Conservation (phyloP, 2,113 vertebrate genomes). For the Chaenogobius annularis region DNA sequence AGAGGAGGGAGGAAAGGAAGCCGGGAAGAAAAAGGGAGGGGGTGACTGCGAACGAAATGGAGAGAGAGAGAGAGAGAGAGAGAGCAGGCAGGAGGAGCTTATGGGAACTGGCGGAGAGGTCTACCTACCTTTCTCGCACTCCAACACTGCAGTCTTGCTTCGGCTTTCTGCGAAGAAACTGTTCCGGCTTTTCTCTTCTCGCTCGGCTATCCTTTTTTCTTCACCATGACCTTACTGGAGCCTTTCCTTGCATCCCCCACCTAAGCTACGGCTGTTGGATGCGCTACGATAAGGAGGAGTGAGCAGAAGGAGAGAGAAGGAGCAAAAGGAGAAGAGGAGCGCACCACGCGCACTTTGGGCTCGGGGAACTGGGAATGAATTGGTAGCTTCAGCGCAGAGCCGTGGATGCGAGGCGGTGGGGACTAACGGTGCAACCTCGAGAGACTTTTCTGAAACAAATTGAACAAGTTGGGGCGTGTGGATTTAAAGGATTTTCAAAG, state of each 20-base stretch:
- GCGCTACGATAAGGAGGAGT: slow-evolving; percentile 24
- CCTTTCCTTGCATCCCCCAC: slow-evolving; percentile 49
- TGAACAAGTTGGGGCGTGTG: slow-evolving; percentile 56
- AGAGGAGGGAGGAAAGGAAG: slow-evolving; percentile 8
- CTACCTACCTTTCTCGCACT: slow-evolving; percentile 50
- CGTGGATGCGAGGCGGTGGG: slow-evolving; percentile 25
- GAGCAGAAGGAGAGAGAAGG: slow-evolving; percentile 39
- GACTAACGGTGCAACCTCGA: slow-evolving; percentile 27
- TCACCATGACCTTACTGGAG: slow-evolving; percentile 58
- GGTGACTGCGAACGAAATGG: not conserved
- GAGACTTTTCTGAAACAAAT: slow-evolving; percentile 52
- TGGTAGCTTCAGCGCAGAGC: slow-evolving; percentile 40
- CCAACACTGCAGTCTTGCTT: slow-evolving; percentile 78
- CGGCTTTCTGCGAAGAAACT: slow-evolving; percentile 62
- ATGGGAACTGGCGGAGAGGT: slow-evolving; percentile 68
- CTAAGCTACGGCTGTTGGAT: slow-evolving; percentile 33
- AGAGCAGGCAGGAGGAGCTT: slow-evolving; percentile 37
- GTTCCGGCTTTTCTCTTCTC: slow-evolving; percentile 31
- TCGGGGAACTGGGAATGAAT: slow-evolving; percentile 66
- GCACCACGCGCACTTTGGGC: slow-evolving; percentile 55
- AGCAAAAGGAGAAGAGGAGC: not conserved
- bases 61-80: slow-evolving; percentile 19
- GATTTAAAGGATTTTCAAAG: slow-evolving; percentile 22
- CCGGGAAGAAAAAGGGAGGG: slow-evolving; percentile 32
- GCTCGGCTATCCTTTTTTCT: slow-evolving; percentile 28